These are phyloP conservation scores for Hypanus sabinus DNA, from an alignment of 2,113 vertebrate genomes.

Conservation along the genomic window DNA sequence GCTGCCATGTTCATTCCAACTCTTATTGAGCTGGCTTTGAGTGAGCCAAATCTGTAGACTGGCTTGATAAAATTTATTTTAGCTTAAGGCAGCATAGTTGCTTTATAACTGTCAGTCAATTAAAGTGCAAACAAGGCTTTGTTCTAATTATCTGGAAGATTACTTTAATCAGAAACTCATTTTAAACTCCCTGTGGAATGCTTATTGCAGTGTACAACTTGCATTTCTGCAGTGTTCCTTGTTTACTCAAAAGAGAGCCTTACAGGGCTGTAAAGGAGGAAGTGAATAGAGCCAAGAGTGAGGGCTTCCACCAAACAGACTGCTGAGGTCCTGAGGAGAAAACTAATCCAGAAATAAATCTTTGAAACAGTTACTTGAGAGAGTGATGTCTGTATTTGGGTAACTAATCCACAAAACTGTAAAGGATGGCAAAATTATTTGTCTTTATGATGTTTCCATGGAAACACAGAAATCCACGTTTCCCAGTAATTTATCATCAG, in stretches of 20 bases:
- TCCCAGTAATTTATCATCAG: neutral
- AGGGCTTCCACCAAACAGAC: neutral
- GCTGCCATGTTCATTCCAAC: neutral
- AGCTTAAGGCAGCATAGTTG: neutral
- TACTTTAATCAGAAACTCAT: neutral
- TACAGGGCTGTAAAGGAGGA: neutral
- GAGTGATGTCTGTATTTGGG: neutral
- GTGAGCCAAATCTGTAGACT: neutral
- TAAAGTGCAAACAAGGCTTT: neutral
- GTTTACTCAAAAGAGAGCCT: neutral
- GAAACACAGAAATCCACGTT: neutral
- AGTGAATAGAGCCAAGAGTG: neutral
- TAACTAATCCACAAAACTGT: neutral
- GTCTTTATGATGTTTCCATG: neutral
- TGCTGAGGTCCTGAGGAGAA: neutral
- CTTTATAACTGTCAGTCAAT: neutral
- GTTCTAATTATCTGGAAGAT: neutral
- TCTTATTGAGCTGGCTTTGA: conserved; percentile 2
- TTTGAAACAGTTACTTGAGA: neutral
- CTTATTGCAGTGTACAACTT: neutral
- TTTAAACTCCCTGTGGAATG: conserved; percentile 7
- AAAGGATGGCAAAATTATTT: neutral
- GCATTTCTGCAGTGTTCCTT: neutral
- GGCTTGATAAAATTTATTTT: neutral
- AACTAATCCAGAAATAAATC: neutral